Evolutionary conservation across 1,140 invertebrate species (phyloP), one percentile per base, ranked within the genome.

Genomic region (Trichonephila clavipes): DNA sequence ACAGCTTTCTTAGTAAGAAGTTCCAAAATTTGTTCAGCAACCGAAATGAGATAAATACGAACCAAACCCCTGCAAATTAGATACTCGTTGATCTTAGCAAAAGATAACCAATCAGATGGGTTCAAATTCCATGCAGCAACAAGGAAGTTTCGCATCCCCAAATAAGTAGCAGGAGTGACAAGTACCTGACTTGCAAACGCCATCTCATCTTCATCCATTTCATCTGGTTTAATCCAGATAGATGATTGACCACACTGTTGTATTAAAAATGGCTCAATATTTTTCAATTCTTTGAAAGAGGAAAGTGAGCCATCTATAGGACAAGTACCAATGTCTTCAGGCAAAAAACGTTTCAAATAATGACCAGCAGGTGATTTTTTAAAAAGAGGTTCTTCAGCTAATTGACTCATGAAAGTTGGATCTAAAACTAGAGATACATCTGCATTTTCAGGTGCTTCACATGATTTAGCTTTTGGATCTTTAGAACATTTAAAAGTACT

Each of bases 71-170:
- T 95, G 94, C 96, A 96, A 34, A 96, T 95, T 4, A 96, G 81
- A 72, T 96, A 94, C 0, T 93, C 81, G 10, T 94, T 92, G 94
- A 96, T 96, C 51, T 94, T 95, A 62, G 96, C 95, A 34, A 95
- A 94, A 1, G 95, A 96, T 64, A 96, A 88, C 95, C 96, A 96
- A 94, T 96, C 95, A 96, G 96, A 96, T 34, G 95, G 95, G 95
- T 96, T 96, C 28, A 96, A 90, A 92, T 95, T 95, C 96, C 96
- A 96, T 16, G 96, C 85, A 34, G 96, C 95, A 24, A 96, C 88
- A 88, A 96, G 95, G 28, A 96, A 94, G 94, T 96, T 96, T 21
- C 96, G 88, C 8, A 96, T 88, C 40, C 95, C 96, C 51, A 96
- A 95, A 94, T 96, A 96, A 51, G 96, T 95, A 40, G 95, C 28